Base-by-base conservation (phyloP, 2,888 invertebrate species). In the Calephelis perditalis region DNA sequence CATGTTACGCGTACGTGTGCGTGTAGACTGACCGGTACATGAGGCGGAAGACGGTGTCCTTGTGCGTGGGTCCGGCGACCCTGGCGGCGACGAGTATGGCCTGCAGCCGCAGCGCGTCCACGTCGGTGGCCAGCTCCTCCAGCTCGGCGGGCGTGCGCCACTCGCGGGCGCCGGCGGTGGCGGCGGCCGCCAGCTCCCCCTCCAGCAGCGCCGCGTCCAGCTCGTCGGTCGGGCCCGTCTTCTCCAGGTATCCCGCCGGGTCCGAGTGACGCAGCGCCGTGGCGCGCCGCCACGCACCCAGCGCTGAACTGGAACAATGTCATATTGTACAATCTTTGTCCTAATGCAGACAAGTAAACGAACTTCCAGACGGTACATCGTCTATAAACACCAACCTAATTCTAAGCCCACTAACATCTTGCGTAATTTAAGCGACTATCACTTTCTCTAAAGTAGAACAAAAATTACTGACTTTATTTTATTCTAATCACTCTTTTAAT, bases 21-120 rank as follows among this genome's bases (percentile, higher is more conserved):
- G 40, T 8, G 40, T 40, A 35, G 7, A 37, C 61, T 7, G 86
- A 93, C 70, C 95, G 87, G 80, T 93, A 94, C 92, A 94, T 94
- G 65, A 95, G 85, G 56, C 95, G 91, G 83, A 95, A 97, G 63
- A 97, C 93, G 62, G 96, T 96, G 82, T 98, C 98, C 81, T 96
- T 96, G 86, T 98, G 98, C 69, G 93, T 88, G 0, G 94, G 92
- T 0, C 98, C 98, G 36, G 98, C 92, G 73, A 98, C 95, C 73
- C 98, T 92, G 85, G 96, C 96, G 68, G 96, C 95, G 69, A 98
- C 96, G 45, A 98, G 88, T 70, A 98, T 89, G 75, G 97, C 95
- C 86, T 98, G 97, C 80, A 95, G 94, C 72, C 97, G 92, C 92
- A 98, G 94, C 49, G 93, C 94, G 86, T 98, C 98, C 72, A 96